Percentiles rank a stretch among this genome's conserved stretches.
Conservation (phyloP, 2,888 invertebrate genomes). For the Yponomeuta plumbellus region DNA sequence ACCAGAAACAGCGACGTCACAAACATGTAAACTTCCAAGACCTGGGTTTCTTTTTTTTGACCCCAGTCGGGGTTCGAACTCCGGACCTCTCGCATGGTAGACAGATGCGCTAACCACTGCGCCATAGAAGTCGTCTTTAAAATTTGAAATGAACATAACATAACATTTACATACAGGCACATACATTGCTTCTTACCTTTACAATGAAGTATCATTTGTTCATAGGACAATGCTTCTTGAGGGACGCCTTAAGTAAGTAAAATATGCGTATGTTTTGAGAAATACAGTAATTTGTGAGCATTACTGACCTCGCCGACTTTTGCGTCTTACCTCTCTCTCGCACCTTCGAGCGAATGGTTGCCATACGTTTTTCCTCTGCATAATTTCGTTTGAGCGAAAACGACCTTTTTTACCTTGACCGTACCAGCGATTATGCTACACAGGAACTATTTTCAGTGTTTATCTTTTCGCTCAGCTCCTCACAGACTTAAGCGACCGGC, state of each 20-base stretch:
- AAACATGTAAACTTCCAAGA: too few species aligned
- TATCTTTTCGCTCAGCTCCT: conserved; percentile 39
- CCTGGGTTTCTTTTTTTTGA: too few species aligned
- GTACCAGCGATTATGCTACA: neutral
- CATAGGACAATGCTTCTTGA: neutral
- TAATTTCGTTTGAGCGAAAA: neutral
- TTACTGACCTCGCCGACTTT: conserved; percentile 6
- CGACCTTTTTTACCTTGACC: neutral
- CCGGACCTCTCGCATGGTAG: too few species aligned
- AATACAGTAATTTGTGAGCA: conserved; percentile 4
- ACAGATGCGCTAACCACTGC: too few species aligned
- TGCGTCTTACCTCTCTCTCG: neutral
- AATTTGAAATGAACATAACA: too few species aligned
- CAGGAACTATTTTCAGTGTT: conserved; percentile 49
- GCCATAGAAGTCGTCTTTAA: too few species aligned
- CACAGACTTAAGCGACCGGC: conserved; percentile 32
- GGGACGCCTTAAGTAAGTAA: neutral
- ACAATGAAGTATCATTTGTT: too few species aligned
- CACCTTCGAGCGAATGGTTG: neutral
- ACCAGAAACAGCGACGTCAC: too few species aligned
- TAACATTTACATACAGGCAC: too few species aligned
- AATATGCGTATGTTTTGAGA: neutral
- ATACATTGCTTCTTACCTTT: too few species aligned
- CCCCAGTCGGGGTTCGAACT: too few species aligned
- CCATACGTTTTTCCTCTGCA: conserved; percentile 49